phyloP scores from a whole-genome alignment of 2,888 invertebrate genomes.

The Aspidiotus rigidus region DNA sequence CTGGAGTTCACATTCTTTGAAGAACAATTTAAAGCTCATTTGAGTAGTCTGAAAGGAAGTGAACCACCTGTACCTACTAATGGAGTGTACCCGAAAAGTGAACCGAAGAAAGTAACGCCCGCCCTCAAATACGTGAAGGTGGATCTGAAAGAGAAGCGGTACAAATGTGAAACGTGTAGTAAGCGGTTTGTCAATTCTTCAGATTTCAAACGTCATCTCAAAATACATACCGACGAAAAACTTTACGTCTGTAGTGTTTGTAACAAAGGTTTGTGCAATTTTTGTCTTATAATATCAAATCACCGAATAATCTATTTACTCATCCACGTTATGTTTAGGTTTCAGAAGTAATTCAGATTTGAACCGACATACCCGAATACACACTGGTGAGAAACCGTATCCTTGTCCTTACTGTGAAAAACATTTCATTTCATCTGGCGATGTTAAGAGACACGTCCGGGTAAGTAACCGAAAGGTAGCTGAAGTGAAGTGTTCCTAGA shows the following conservation, averaged over 20 bases:
- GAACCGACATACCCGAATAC: slow-evolving; percentile 22
- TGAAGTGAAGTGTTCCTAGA: background rate
- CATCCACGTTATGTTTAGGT: background rate
- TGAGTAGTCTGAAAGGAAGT: slow-evolving; percentile 11
- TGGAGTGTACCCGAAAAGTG: slow-evolving; percentile 6
- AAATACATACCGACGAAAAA: slow-evolving; percentile 28
- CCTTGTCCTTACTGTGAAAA: slow-evolving; percentile 24
- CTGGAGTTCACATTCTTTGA: slow-evolving; percentile 19
- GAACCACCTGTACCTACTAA: slow-evolving; percentile 9
- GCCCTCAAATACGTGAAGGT: slow-evolving; percentile 21
- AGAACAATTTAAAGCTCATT: slow-evolving; percentile 30
- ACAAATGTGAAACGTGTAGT: slow-evolving; percentile 28
- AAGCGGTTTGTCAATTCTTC: slow-evolving; percentile 29
- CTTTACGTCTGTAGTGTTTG: slow-evolving; percentile 23
- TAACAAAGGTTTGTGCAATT: slow-evolving; percentile 18
- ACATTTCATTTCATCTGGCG: slow-evolving; percentile 29
- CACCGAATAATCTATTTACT: too few species aligned
- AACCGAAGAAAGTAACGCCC: background rate
- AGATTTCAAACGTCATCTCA: slow-evolving; percentile 27
- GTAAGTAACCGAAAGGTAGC: slow-evolving; percentile 2
- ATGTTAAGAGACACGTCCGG: slow-evolving; percentile 24
- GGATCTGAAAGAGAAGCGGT: slow-evolving; percentile 23
- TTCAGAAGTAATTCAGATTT: slow-evolving; percentile 29
- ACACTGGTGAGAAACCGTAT: slow-evolving; percentile 30
- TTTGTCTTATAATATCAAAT: background rate